Base-by-base conservation (phyloP, 2,888 invertebrate genomes). In the Scaptomyza caliginosa region DNA sequence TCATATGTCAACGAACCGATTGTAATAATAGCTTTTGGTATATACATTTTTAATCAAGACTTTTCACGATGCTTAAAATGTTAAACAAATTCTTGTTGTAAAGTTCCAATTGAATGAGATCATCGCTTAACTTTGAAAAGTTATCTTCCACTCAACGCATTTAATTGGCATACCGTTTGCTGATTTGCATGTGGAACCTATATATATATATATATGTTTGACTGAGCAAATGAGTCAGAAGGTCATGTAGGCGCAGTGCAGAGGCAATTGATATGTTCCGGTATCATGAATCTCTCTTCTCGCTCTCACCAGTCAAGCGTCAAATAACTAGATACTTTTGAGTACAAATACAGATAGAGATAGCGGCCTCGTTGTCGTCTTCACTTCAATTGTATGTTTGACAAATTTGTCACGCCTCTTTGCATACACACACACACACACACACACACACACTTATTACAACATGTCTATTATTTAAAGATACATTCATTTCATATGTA, bases 231-330 rank as follows among this genome's bases (percentile, higher is more conserved):
- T 74, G 67, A 74, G 74, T 74, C 77, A 77, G 74, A 74, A 74
- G 74, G 74, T 76, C 77, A 43, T 32, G 3, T 52, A 48, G 72
- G 48, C 51, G 64, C 58, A 42, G 54, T 21, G 38, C 34, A n/a
- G 32, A 48, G 51, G 75, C 79, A 79, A 79, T 79, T 85, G 79
- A 79, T 79, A 81, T 85, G 79, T 79, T 79, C 79, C 79, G 79
- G 79, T 79, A 78, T 81, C 82, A 72, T 78, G 82, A 75, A 16
- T 34, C 32, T 13, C 32, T 6, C 13, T 34, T 16, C 32, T 32
- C 51, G 57, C 46, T 54, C 32, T 52, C 62, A 51, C 62, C 77
- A 74, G 67, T 81, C 59, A 81, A 77, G 84, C 78, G 78, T 65
- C 85, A 75, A 73, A 75, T 60, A 75, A 51, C 75, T 50, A 57